phyloP scores from a whole-genome alignment of 2,113 vertebrate genomes.

The Shinisaurus crocodilurus region DNA sequence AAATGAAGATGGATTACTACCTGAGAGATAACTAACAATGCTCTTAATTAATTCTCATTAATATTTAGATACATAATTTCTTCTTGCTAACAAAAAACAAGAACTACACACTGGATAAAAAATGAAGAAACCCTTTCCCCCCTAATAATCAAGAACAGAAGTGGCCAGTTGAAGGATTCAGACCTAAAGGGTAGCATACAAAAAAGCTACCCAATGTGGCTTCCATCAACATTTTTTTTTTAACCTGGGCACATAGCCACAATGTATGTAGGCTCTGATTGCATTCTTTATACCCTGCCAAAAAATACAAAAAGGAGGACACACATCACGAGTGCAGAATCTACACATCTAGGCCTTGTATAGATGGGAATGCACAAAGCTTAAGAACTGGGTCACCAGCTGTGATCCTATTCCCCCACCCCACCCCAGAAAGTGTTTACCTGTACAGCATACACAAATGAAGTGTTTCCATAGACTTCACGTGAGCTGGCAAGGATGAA shows the following conservation, averaged over 20 bases:
- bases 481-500: not conserved
- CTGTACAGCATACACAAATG: not conserved
- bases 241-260: not conserved
- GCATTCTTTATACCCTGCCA: no score
- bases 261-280: not conserved
- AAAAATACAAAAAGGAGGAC: no score
- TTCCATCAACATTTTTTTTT: no score
- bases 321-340: no score
- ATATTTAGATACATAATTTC: not conserved
- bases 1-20: not conserved
- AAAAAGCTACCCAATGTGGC: no score
- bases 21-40: not conserved
- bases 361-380: no score
- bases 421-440: no score
- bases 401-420: no score
- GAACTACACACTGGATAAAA: not conserved
- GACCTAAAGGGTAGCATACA: not conserved
- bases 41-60: not conserved
- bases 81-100: not conserved
- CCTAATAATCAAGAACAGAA: not conserved
- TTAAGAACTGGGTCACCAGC: no score
- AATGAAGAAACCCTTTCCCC: not conserved
- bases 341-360: no score
- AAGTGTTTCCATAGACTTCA: not conserved
- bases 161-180: not conserved